Base-by-base conservation (phyloP, 2,113 vertebrate species). In the Hemiscyllium ocellatum region DNA sequence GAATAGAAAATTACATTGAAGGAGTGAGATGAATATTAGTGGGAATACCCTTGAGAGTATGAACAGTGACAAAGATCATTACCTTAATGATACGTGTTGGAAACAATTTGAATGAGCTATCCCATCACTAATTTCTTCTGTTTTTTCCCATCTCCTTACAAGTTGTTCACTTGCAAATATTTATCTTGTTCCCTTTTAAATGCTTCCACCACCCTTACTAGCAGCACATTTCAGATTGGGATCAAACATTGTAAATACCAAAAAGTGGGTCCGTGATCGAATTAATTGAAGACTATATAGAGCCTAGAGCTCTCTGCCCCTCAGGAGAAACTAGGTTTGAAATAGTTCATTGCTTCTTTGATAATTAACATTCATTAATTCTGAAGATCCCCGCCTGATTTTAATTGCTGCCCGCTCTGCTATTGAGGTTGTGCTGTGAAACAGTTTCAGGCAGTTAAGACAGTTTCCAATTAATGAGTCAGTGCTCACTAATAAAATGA, bases 321-420 rank as follows among this genome's bases (percentile, higher is more conserved):
- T 93, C n/a, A 22, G 89, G n/a, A 61, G 89, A 66, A 91, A 66
- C 17, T n/a, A 66, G 50, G 87, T n/a, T 56, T 91, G 87, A 91
- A n/a, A 42, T 93, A 93, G 61, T 93, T 93, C 37, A 42, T 1
- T 0, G 61, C 61, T 37, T 68, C 56, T 37, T 37, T 33, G 37
- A 93, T 68, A 68, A 93, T 93, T 66, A 66, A 93, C 61, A 66
- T 93, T 37, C 66, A 93, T 66, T 93, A 93, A 68, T 37, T 93
- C 61, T 68, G 89, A 66, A 68, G 61, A 65, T 93, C 89, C 33
- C 89, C n/a, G 17, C 61, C 61, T 91, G 61, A 33, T 91, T 91
- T 66, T 19, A 66, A 66, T 61, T 22, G 61, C 61, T 65, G 19
- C 33, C 78, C 37, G 37, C 37, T 37, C 37, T 42, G 15, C 29